Evolutionary conservation across 1,140 invertebrate species (phyloP).

Genomic region (Himalopsyche phryganea): DNA sequence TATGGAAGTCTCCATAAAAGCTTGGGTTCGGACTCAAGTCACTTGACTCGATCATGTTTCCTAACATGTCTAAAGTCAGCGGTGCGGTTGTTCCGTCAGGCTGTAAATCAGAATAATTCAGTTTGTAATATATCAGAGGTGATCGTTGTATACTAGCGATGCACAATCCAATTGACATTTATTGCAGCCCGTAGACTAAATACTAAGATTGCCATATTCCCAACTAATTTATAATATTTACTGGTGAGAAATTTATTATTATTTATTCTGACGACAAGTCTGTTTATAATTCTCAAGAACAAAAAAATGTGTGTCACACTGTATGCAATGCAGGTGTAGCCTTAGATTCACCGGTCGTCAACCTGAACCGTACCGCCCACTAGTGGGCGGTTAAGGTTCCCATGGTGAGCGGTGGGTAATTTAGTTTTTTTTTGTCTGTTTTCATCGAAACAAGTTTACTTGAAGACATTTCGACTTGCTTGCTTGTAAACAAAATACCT

Average conservation of each 20-base stretch:
- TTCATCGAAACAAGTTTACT: too few relatives aligned
- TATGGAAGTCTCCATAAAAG: constrained; percentile 71
- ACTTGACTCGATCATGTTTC: constrained; percentile 76
- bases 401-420: too few relatives aligned
- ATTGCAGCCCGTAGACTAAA: neutral
- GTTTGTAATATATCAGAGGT: neutral
- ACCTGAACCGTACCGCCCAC: too few relatives aligned
- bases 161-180: neutral
- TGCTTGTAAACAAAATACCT: too few relatives aligned
- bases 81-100: too few relatives aligned
- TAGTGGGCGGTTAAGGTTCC: too few relatives aligned
- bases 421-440: too few relatives aligned
- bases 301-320: too few relatives aligned
- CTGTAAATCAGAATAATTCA: neutral
- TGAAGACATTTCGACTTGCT: too few relatives aligned
- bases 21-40: constrained; percentile 65
- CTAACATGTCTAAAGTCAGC: constrained; percentile 62
- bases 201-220: neutral
- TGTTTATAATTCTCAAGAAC: neutral
- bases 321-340: too few relatives aligned
- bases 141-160: neutral
- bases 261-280: neutral
- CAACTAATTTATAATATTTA: neutral
- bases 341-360: too few relatives aligned
- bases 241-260: neutral